Evolutionary conservation across 1,140 invertebrate species (phyloP).

Genomic region (Homarus americanus): DNA sequence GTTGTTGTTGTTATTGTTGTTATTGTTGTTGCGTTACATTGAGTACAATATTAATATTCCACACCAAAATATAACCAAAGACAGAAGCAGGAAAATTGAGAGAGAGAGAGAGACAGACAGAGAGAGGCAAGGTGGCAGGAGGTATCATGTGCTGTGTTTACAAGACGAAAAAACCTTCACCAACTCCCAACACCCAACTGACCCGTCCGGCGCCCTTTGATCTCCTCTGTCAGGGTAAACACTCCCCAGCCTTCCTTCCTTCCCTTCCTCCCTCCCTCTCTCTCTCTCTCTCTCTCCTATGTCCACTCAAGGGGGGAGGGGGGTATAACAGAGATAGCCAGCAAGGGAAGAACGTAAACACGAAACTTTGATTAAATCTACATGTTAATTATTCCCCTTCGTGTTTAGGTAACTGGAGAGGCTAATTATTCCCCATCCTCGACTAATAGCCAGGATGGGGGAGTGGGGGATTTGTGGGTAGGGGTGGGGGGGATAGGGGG

Average conservation of each 20-base stretch:
- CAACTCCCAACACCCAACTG: constrained; percentile 3
- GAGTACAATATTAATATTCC: too few relatives aligned
- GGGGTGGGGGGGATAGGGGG: background rate
- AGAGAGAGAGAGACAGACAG: constrained; percentile 10
- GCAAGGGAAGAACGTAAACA: constrained; percentile 43
- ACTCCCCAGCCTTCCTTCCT: background rate
- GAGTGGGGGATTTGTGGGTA: background rate
- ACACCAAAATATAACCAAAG: too few relatives aligned
- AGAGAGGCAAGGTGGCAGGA: background rate
- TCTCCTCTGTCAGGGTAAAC: constrained; percentile 31
- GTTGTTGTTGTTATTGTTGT: too few relatives aligned
- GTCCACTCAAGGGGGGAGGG: background rate
- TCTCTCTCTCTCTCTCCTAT: constrained; percentile 36
- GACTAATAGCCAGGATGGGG: background rate
- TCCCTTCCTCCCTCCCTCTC: background rate
- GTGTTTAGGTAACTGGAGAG: constrained; percentile 33
- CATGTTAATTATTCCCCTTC: constrained; percentile 59
- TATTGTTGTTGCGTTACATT: too few relatives aligned
- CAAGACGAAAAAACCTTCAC: constrained; percentile 18
- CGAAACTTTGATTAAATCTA: constrained; percentile 68
- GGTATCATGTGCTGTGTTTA: constrained; percentile 38
- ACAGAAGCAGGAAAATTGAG: background rate
- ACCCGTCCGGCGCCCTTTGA: constrained; percentile 30
- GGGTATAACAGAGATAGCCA: background rate
- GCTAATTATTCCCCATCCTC: constrained; percentile 40